phyloP scores from a whole-genome alignment of 2,797 vertebrate species.

The Rhyacichthys aspro region DNA sequence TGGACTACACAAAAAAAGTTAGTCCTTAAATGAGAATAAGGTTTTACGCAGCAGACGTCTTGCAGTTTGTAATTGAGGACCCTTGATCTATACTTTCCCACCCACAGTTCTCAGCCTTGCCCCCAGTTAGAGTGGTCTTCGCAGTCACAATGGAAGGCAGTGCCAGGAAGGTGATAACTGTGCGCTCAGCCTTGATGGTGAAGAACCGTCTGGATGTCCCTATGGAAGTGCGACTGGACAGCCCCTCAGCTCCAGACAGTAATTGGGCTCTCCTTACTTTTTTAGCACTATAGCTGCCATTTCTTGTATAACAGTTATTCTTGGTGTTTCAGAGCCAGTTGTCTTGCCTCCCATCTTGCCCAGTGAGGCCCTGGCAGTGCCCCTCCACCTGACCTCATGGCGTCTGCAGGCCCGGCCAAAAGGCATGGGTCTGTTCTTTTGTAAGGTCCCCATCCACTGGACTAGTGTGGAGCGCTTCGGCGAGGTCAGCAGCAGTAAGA shows the following conservation, averaged over 20 bases:
- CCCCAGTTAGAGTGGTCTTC: slow-evolving; percentile 95
- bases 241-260: slow-evolving; percentile 98
- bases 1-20: no score
- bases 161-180: slow-evolving; percentile 94
- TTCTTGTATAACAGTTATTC: neutral
- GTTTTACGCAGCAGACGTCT: neutral
- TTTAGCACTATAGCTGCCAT: no score
- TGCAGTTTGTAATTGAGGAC: neutral
- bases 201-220: slow-evolving; percentile 92
- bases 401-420: slow-evolving; percentile 94
- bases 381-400: slow-evolving; percentile 96
- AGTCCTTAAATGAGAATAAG: no score
- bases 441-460: slow-evolving; percentile 96
- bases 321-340: slow-evolving; percentile 86
- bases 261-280: slow-evolving; percentile 9
- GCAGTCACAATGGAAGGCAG: slow-evolving; percentile 97
- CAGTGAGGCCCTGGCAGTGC: slow-evolving; percentile 88
- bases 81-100: neutral
- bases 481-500: slow-evolving; percentile 91
- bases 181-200: slow-evolving; percentile 93
- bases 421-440: slow-evolving; percentile 93
- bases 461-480: slow-evolving; percentile 89
- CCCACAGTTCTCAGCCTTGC: slow-evolving; percentile 92
- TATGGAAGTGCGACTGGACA: slow-evolving; percentile 94
- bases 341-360: slow-evolving; percentile 93